phyloP scores from a whole-genome alignment of 2,113 vertebrate species.

The Chionodraco myersi region DNA sequence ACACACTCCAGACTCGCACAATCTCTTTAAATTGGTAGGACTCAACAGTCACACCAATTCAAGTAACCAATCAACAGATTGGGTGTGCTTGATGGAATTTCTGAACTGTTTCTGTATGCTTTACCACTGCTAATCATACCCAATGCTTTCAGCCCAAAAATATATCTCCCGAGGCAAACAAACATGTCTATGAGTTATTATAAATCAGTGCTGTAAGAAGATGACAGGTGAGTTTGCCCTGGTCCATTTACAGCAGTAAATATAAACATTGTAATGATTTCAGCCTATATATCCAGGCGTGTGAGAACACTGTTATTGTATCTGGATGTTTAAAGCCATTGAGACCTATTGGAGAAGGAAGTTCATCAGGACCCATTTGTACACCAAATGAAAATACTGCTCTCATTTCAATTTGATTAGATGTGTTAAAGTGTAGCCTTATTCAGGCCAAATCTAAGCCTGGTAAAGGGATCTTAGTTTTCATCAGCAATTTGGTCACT shows the following conservation, averaged over 20 bases:
- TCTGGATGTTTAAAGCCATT: neutral
- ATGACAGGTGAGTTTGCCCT: conserved; percentile 20
- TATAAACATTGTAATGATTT: neutral
- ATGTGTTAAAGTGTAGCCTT: neutral
- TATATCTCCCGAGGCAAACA: conserved; percentile 21
- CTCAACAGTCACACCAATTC: conserved; percentile 65
- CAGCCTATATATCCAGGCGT: neutral
- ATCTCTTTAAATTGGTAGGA: conserved; percentile 71
- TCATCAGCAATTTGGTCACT: neutral
- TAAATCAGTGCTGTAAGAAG: conserved; percentile 13
- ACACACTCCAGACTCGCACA: conserved; percentile 60
- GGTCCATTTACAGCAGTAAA: conserved; percentile 14
- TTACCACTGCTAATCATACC: conserved; percentile 44
- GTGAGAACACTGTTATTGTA: neutral
- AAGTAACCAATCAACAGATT: conserved; percentile 63
- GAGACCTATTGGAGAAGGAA: neutral
- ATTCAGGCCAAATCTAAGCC: neutral
- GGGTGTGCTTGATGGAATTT: conserved; percentile 59
- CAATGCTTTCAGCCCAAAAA: conserved; percentile 34
- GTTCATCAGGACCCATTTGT: neutral
- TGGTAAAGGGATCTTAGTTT: neutral
- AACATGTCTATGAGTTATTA: conserved; percentile 26
- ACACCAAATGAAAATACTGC: neutral
- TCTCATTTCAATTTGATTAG: neutral
- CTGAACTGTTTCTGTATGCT: conserved; percentile 53